Evolutionary conservation across 2,888 invertebrate genomes (phyloP).

Genomic region (Diaphora mendica): DNA sequence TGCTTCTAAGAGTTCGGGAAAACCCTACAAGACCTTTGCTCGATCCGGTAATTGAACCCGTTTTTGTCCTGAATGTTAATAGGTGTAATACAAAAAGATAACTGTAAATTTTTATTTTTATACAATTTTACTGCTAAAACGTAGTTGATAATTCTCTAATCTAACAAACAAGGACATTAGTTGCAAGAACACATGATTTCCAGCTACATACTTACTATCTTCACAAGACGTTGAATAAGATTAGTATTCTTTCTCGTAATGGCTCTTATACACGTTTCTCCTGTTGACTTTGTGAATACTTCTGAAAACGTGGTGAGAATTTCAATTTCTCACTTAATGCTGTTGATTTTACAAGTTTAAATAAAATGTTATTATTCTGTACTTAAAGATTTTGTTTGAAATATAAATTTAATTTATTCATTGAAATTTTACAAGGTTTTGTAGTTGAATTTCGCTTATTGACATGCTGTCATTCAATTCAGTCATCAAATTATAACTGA

Average conservation of each 20-base stretch:
- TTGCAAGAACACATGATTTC: constrained; percentile 37
- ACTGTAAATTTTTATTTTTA: background rate
- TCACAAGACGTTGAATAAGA: constrained; percentile 32
- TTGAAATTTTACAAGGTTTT: no score
- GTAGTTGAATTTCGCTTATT: background rate
- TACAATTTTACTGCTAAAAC: constrained; percentile 21
- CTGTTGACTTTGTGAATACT: constrained; percentile 8
- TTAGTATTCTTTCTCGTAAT: constrained; percentile 39
- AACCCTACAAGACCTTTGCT: no score
- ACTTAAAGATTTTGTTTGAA: background rate
- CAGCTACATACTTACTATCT: constrained; percentile 37
- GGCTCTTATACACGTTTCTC: constrained; percentile 17
- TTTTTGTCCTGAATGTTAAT: no score
- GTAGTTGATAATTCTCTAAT: constrained; percentile 33
- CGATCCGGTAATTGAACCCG: no score
- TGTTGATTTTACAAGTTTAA: background rate
- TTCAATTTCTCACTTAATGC: background rate
- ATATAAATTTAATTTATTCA: constrained; percentile 3
- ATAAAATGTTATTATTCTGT: constrained; percentile 3
- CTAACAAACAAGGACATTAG: constrained; percentile 44
- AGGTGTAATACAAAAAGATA: no score
- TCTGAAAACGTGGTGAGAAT: constrained; percentile 4
- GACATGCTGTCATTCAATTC: background rate
- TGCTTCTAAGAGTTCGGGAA: no score
- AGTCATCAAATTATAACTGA: background rate